These are phyloP conservation scores for Plagodis dolabraria DNA, from an alignment of 2,888 invertebrate species.

Conservation along the genomic window DNA sequence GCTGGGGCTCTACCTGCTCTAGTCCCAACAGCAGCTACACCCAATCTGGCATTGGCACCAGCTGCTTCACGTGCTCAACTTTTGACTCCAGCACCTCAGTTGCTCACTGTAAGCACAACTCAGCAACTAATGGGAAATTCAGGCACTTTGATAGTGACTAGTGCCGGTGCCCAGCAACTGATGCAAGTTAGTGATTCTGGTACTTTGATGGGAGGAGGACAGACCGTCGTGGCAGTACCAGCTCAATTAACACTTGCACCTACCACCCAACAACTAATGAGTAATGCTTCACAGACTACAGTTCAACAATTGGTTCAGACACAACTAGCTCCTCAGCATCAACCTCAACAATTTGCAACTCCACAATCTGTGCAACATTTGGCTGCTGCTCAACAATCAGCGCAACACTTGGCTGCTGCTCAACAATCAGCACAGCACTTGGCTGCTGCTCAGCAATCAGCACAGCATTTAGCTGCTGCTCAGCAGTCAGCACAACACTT, in stretches of 20 bases:
- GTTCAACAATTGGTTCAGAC: slow-evolving; percentile 76
- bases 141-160: slow-evolving; percentile 77
- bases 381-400: slow-evolving; percentile 56
- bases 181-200: slow-evolving; percentile 83
- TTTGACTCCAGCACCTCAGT: slow-evolving; percentile 76
- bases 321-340: slow-evolving; percentile 71
- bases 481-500: slow-evolving; percentile 57
- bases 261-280: slow-evolving; percentile 71
- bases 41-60: slow-evolving; percentile 72
- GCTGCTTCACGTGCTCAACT: slow-evolving; percentile 76
- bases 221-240: slow-evolving; percentile 79
- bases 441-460: slow-evolving; percentile 59
- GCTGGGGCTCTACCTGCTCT: slow-evolving; percentile 73
- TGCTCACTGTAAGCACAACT: slow-evolving; percentile 78
- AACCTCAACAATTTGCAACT: slow-evolving; percentile 68
- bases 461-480: slow-evolving; percentile 57
- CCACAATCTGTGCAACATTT: slow-evolving; percentile 54
- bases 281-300: slow-evolving; percentile 69
- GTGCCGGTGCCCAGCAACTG: slow-evolving; percentile 79
- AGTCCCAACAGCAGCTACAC: slow-evolving; percentile 71
- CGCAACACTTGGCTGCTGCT: slow-evolving; percentile 38
- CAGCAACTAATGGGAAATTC: slow-evolving; percentile 79
- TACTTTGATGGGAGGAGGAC: slow-evolving; percentile 77
- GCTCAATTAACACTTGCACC: slow-evolving; percentile 76
- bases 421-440: slow-evolving; percentile 50